Conservation (phyloP, 2,888 invertebrate species). For the Amphimallon solstitiale region DNA sequence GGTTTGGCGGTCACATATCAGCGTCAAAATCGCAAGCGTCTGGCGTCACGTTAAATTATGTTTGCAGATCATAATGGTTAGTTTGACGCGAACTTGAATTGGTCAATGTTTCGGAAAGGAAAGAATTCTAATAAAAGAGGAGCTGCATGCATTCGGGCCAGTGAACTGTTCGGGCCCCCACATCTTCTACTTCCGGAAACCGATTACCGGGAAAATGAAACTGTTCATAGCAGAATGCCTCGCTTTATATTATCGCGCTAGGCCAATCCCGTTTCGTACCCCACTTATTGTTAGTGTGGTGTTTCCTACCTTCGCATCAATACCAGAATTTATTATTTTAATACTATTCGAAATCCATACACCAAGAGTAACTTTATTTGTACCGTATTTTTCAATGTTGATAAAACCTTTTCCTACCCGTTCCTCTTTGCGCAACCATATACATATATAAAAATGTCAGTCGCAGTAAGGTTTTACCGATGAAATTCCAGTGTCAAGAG, state of each 20-base stretch:
- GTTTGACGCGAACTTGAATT: constrained; percentile 60
- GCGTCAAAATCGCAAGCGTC: constrained; percentile 38
- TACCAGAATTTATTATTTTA: too few species aligned
- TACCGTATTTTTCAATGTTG: too few species aligned
- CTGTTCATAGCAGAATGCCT: constrained; percentile 50
- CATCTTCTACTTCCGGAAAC: constrained; percentile 55
- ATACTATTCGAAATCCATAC: too few species aligned
- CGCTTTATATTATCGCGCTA: constrained; percentile 40
- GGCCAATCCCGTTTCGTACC: background rate
- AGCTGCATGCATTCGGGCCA: constrained; percentile 55
- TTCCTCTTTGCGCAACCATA: too few species aligned
- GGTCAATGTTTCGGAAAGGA: constrained; percentile 61
- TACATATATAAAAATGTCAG: too few species aligned
- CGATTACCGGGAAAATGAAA: constrained; percentile 57
- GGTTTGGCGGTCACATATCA: constrained; percentile 8
- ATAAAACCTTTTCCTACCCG: too few species aligned
- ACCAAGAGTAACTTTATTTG: too few species aligned
- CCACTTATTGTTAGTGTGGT: too few species aligned
- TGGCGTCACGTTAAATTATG: constrained; percentile 45
- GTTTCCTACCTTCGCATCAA: too few species aligned
- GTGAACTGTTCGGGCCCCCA: constrained; percentile 49
- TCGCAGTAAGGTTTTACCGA: too few species aligned
- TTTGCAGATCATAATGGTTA: constrained; percentile 60
- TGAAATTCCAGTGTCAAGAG: too few species aligned
- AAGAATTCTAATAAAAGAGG: constrained; percentile 61